Evolutionary conservation across 2,797 vertebrate species (phyloP), one percentile per base, ranked within the genome.

Genomic region (Carcharodon carcharias): DNA sequence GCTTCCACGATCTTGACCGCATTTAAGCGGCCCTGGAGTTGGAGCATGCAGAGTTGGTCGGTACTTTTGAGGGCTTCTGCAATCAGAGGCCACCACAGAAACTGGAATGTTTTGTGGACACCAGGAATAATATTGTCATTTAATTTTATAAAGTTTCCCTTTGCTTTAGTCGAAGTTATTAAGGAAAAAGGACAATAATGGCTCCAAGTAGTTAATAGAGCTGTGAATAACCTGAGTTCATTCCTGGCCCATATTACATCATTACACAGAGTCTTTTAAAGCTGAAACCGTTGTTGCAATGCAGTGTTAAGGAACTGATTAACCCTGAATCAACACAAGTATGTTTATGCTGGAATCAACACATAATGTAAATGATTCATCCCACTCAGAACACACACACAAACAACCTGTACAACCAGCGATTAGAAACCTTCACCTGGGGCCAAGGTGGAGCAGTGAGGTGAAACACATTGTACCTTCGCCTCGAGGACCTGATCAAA

Each of bases 331-430:
- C 63, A 93, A 65, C 18, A 63, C n/a, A 40, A 40, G n/a, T 40
- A 45, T 93, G 63, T 67, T 93, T 67, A 26, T 65, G 63, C 63
- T 67, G n/a, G 91, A 93, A 93, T 93, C 91, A 93, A n/a, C 63
- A 56, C 18, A 93, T 21, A 26, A 7, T 73, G 94, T 56, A 95
- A 95, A 95, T 73, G 94, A 95, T 73, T 95, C 67, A 73, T 73
- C 45, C 40, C 12, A 40, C 23, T 26, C 69, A 26, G 67, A 12
- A n/a, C 40, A 54, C 12, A 26, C 16, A 73, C 23, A 67, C 65
- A 95, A 31, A 9, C 61, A 65, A 67, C 8, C 35, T 56, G 45
- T 21, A 23, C 69, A 56, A 31, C 67, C 11, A 94, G n/a, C 6
- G 56, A 73, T 54, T 95, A 73, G 12, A 95, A 50, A 40, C 5